Conservation (phyloP, 2,888 invertebrate genomes). For the Amorpha juglandis region DNA sequence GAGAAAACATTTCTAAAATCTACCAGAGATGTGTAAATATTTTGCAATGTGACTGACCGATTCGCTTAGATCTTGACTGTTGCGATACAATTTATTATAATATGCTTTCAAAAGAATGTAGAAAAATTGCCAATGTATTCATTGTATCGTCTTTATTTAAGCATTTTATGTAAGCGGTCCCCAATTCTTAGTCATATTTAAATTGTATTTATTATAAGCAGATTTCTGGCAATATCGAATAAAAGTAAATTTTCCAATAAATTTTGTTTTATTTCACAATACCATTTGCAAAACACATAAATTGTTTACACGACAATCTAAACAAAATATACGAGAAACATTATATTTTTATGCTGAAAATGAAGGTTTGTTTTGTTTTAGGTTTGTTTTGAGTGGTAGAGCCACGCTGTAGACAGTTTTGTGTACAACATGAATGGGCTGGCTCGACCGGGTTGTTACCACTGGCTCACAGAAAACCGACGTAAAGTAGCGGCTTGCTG, state of each 20-base stretch:
- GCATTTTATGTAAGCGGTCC: constrained; percentile 12
- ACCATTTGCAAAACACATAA: neutral
- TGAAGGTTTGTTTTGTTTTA: neutral
- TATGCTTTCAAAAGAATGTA: neutral
- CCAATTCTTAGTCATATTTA: constrained; percentile 12
- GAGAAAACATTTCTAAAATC: neutral
- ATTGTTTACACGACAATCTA: neutral
- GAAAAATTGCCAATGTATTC: constrained; percentile 5
- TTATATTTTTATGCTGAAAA: neutral
- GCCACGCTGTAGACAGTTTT: no score
- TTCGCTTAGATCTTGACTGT: neutral
- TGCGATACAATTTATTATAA: neutral
- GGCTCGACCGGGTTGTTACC: no score
- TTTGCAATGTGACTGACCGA: neutral
- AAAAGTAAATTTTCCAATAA: constrained; percentile 19
- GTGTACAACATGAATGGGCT: no score
- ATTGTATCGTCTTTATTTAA: constrained; percentile 4
- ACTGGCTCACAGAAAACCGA: no score
- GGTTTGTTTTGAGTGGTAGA: no score
- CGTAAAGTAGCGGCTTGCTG: no score
- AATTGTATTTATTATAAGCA: constrained; percentile 17
- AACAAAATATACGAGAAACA: neutral
- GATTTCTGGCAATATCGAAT: constrained; percentile 11
- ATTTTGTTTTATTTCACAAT: constrained; percentile 1
- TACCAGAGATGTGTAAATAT: neutral